Base-by-base conservation (phyloP, 1,140 invertebrate genomes). In the Aplysia californica region DNA sequence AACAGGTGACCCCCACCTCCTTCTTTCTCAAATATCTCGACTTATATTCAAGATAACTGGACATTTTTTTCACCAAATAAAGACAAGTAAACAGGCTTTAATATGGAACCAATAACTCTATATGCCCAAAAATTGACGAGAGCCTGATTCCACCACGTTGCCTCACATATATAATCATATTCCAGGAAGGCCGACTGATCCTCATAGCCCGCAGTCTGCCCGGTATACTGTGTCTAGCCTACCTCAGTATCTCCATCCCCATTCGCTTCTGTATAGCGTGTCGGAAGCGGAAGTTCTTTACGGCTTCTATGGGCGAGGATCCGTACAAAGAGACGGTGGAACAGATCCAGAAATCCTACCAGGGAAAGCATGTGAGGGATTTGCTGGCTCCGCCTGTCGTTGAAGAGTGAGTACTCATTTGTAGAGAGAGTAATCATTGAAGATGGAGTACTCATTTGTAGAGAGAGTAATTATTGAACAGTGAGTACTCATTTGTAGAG, bases 181-280 rank as follows among this genome's bases (percentile, higher is more conserved):
- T 38, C 35, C 68, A 84, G 83, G 23, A 21, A 68, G 50, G n/a
- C 10, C 39, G 70, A 58, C 18, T 78, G 0, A 10, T 80, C 2
- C 3, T 80, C 1, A n/a, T 83, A 18, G 21, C 66, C 1, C 64
- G 79, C 18, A 75, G 23, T 38, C 38, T 84, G 15, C 83, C 83
- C 4, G 67, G 70, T 38, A 26, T 83, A 2, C 4, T 77, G 23
- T 83, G 83, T 61, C 77, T 79, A 18, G 33, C 74, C 1, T 84
- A 84, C 72, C 76, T 84, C 29, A 79, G 75, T 55, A 41, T 83
- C 6, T 75, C 73, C 38, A 67, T 82, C 21, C 82, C 83, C 0
- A 74, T 71, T 1, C 67, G 82, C 15, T 78, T 79, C 55, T 33
- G 73, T 6, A 3, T 33, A 21, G 75, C 80, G 6, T 23, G 77